Conservation (phyloP, 2,888 invertebrate genomes). For the Phlogophora meticulosa region DNA sequence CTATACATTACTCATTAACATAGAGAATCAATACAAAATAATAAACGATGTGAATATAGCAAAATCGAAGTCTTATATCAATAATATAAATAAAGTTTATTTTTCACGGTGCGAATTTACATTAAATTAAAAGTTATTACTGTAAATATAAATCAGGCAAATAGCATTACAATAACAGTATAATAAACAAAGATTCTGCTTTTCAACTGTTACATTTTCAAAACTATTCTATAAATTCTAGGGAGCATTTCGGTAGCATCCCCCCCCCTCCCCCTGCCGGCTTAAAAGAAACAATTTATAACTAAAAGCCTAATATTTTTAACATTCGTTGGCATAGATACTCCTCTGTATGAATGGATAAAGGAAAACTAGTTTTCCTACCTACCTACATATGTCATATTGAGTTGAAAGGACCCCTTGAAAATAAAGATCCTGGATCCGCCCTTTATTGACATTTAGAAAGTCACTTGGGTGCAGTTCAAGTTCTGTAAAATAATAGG, state of each 20-base stretch:
- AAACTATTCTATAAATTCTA: not conserved
- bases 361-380: too few relatives aligned
- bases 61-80: constrained; percentile 2
- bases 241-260: too few relatives aligned
- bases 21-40: not conserved
- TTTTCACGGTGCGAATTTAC: not conserved
- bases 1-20: too few relatives aligned
- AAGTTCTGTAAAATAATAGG: not conserved
- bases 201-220: not conserved
- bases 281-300: too few relatives aligned
- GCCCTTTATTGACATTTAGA: not conserved
- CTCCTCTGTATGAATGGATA: too few relatives aligned
- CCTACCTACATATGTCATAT: too few relatives aligned
- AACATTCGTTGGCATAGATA: too few relatives aligned
- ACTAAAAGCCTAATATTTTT: too few relatives aligned
- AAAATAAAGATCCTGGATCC: too few relatives aligned
- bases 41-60: constrained; percentile 16
- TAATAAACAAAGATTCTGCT: not conserved
- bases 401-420: too few relatives aligned
- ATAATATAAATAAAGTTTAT: not conserved
- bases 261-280: too few relatives aligned
- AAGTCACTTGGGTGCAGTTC: not conserved
- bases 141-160: constrained; percentile 3
- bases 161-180: constrained; percentile 10
- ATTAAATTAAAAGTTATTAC: not conserved